Evolutionary conservation across 1,140 invertebrate species (phyloP), one percentile per base, ranked within the genome.

Genomic region (Anoplophora glabripennis): DNA sequence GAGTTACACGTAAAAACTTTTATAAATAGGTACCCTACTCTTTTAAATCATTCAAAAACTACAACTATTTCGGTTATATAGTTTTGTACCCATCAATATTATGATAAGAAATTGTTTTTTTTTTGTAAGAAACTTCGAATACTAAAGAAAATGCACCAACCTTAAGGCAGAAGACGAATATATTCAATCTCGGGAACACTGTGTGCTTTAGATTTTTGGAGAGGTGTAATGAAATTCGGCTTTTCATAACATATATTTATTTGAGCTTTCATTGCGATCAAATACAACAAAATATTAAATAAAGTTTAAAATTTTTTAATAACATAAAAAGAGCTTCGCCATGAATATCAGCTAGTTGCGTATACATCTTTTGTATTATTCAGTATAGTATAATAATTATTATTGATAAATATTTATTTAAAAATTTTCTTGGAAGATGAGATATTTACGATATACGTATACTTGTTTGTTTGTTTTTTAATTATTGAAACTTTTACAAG

Each of bases 211-310:
- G 5, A 28, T 28, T 28, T 28, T 28, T 28, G 21, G 18, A 18
- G 10, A 14, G 14, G 42, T 15, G 17, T 10, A 41, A 41, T 41
- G 38, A 3, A 41, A 15, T 5, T 41, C 38, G 10, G 45, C 41
- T 14, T 46, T 69, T 73, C 69, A 72, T 74, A 75, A 75, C 72
- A 76, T 74, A 73, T 74, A 76, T 76, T 75, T 76, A 74, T 76
- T 76, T 75, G 73, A 75, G 73, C 71, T 71, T 75, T 74, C 67
- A 72, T 75, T 71, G 73, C 73, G 67, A 72, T 75, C 70, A 75
- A 76, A 74, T 76, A 76, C 74, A 76, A 76, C 74, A 75, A 76
- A 76, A 73, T 73, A 74, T 74, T 69, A 76, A 76, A 75, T 75
- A 74, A 75, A 67, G 66, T 69, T 72, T 67, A 67, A 28, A 28